Evolutionary conservation across 1,140 invertebrate genomes (phyloP).

Genomic region (Dufourea novaeangliae): DNA sequence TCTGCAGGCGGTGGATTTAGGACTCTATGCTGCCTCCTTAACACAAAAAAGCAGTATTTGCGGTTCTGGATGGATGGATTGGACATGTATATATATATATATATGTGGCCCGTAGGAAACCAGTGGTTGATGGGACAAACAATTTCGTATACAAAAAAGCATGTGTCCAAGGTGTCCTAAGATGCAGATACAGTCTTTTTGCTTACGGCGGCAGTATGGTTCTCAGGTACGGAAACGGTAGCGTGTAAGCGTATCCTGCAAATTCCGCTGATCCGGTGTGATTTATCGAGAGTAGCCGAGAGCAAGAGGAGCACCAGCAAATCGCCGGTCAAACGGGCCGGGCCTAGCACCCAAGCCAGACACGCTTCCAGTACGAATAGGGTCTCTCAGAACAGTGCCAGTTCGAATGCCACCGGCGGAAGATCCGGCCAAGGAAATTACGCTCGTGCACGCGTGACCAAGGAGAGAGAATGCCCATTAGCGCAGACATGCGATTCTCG

Average conservation of each 20-base stretch:
- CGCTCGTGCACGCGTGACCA: constrained; percentile 77
- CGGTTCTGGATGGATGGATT: constrained; percentile 60
- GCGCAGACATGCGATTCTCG: constrained; percentile 91
- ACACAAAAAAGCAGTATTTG: constrained; percentile 69
- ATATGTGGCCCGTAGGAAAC: constrained; percentile 38
- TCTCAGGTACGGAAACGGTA: constrained; percentile 63
- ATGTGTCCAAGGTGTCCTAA: constrained; percentile 62
- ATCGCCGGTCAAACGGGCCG: constrained; percentile 84
- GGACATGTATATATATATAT: constrained; percentile 50
- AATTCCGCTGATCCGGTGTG: constrained; percentile 62
- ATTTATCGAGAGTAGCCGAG: constrained; percentile 71
- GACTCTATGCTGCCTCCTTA: constrained; percentile 64
- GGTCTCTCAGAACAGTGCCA: constrained; percentile 68
- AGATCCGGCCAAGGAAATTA: constrained; percentile 70
- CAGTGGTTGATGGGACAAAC: constrained; percentile 47
- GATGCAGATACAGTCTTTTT: constrained; percentile 66
- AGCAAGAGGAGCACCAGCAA: constrained; percentile 83
- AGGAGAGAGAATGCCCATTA: constrained; percentile 91
- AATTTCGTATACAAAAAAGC: constrained; percentile 48
- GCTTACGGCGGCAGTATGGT: constrained; percentile 64
- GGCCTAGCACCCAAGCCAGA: constrained; percentile 69
- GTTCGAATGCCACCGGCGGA: constrained; percentile 50
- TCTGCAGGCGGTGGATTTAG: constrained; percentile 42
- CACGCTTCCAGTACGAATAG: constrained; percentile 65
- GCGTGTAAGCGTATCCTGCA: constrained; percentile 56